Percentiles rank a stretch among this genome's conserved stretches.
Conservation (phyloP, 2,888 invertebrate species). For the Podabrus alpinus region DNA sequence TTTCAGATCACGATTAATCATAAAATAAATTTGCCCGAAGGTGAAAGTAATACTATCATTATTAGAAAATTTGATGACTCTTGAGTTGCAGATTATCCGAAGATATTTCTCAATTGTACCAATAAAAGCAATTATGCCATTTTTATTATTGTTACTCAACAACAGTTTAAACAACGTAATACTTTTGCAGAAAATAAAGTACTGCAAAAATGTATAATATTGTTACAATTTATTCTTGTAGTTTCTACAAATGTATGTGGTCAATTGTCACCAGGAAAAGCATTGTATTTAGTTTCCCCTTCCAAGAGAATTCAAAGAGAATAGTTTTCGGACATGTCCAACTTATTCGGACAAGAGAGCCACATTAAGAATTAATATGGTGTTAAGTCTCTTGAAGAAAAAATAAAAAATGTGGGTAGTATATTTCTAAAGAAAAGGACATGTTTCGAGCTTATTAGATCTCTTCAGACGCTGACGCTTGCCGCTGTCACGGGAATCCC, state of each 20-base stretch:
- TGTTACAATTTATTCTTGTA: background rate
- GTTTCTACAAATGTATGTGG: background rate
- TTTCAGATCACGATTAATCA: background rate
- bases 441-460: too few relatives aligned
- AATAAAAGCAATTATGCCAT: background rate
- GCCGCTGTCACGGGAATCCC: too few relatives aligned
- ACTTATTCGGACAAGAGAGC: too few relatives aligned
- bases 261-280: background rate
- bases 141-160: background rate
- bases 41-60: background rate
- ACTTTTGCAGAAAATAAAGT: background rate
- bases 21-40: background rate
- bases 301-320: too few relatives aligned
- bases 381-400: too few relatives aligned
- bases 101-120: background rate
- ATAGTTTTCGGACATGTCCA: too few relatives aligned
- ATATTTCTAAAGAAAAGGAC: too few relatives aligned
- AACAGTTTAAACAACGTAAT: background rate
- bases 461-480: too few relatives aligned
- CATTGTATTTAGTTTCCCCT: background rate
- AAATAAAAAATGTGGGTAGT: too few relatives aligned
- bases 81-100: background rate
- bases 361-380: too few relatives aligned
- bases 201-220: background rate
- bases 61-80: background rate